Percentiles rank a stretch among this genome's conserved stretches.
Evolutionary conservation across 2,888 invertebrate genomes (phyloP).

Genomic region (Hirtodrosophila confusa): DNA sequence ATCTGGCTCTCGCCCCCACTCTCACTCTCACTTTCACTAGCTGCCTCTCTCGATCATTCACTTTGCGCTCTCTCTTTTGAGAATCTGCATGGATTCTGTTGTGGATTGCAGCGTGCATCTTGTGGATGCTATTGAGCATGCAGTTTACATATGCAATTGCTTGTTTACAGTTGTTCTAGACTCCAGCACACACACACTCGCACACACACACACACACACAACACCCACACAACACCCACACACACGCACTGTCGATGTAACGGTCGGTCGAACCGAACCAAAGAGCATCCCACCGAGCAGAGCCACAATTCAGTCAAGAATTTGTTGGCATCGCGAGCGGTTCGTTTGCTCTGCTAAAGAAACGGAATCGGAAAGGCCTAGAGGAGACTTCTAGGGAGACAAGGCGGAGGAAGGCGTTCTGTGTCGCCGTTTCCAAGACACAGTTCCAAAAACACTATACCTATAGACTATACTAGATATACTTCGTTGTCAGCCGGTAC

Average conservation of each 20-base stretch:
- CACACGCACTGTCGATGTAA: constrained; percentile 22
- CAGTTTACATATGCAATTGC: constrained; percentile 19
- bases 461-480: constrained; percentile 26
- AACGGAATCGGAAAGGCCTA: constrained; percentile 9
- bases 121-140: constrained; percentile 41
- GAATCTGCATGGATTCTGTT: constrained; percentile 12
- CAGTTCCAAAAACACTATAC: constrained; percentile 48
- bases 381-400: constrained; percentile 4
- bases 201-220: constrained; percentile 13
- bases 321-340: constrained; percentile 65
- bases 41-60: background rate
- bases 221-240: too few relatives aligned
- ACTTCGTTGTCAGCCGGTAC: constrained; percentile 37
- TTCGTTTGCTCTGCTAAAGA: constrained; percentile 45
- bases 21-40: constrained; percentile 2
- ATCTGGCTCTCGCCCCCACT: constrained; percentile 5
- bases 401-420: constrained; percentile 26
- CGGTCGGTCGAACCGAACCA: constrained; percentile 55
- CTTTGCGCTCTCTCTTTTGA: background rate
- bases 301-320: constrained; percentile 64
- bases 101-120: constrained; percentile 36
- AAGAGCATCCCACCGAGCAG: constrained; percentile 76
- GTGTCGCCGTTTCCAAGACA: constrained; percentile 57
- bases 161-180: constrained; percentile 21
- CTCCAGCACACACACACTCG: constrained; percentile 22